These are phyloP conservation scores for Microtus montanus DNA, from an alignment of 2,113 vertebrate species.

Conservation along the genomic window DNA sequence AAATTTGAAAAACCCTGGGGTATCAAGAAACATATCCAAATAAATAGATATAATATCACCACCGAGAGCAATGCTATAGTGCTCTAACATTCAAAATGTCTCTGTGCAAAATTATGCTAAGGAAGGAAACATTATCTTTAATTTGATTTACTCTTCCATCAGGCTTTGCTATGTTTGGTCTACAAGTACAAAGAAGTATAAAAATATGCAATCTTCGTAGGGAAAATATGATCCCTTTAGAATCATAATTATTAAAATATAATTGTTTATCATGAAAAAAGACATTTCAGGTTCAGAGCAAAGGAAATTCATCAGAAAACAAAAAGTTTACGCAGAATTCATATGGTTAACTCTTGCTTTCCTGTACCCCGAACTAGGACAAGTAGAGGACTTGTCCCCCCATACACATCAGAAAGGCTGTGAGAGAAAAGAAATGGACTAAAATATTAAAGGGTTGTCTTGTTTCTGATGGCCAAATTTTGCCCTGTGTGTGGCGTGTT, in stretches of 20 bases:
- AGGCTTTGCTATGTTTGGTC: background rate
- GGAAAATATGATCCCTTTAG: conserved; percentile 7
- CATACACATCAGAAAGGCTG: background rate
- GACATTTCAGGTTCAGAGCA: background rate
- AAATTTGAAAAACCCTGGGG: background rate
- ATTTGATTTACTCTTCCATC: conserved; percentile 34
- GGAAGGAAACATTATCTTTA: background rate
- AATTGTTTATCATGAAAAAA: conserved; percentile 32
- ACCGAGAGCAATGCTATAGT: background rate
- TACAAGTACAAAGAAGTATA: conserved; percentile 24
- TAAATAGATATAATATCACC: conserved; percentile 6
- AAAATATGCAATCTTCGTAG: background rate
- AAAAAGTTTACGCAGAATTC: conserved; percentile 2
- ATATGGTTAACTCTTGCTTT: background rate
- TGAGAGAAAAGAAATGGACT: conserved; percentile 22
- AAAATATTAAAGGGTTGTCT: conserved; percentile 64
- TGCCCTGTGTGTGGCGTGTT: conserved; percentile 60
- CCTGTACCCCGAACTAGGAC: background rate
- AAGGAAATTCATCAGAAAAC: conserved; percentile 43
- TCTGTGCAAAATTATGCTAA: conserved; percentile 7
- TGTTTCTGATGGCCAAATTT: conserved; percentile 64
- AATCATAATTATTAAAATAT: conserved; percentile 41
- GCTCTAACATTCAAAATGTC: background rate
- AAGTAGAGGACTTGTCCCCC: background rate
- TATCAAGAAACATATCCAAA: background rate